A percentile compares a stretch with the other conserved stretches of the same genome.
Evolutionary conservation across 92 coral and sea anemone genomes (phyloP).

Genomic region (Parazoanthus darwini): DNA sequence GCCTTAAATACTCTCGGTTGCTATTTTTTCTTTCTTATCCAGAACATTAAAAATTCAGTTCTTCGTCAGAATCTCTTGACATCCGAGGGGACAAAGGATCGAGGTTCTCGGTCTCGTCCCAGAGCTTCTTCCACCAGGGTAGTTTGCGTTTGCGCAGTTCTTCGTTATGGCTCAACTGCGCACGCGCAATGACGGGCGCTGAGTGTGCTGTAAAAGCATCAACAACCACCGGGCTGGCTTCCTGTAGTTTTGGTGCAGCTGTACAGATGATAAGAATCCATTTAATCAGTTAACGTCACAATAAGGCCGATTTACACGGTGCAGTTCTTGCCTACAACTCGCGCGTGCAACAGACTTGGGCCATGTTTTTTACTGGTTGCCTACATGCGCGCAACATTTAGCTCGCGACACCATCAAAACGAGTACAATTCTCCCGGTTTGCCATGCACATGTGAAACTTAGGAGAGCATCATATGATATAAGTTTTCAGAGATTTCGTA

Average conservation of each 20-base stretch:
- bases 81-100: conserved; percentile 30
- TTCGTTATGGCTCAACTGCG: conserved; percentile 84
- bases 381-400: no score
- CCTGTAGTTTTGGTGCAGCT: conserved; percentile 86
- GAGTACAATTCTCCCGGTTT: no score
- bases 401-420: no score
- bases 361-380: no score
- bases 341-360: no score
- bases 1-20: not conserved
- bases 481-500: no score
- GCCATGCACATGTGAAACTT: no score
- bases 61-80: conserved; percentile 40
- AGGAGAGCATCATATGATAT: no score
- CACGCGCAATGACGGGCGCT: conserved; percentile 91
- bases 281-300: not conserved
- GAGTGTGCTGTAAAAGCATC: conserved; percentile 79
- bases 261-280: conserved; percentile 6
- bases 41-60: conserved; percentile 52
- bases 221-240: conserved; percentile 57
- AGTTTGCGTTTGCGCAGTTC: conserved; percentile 68
- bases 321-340: no score
- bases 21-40: not conserved
- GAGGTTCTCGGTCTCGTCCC: conserved; percentile 68
- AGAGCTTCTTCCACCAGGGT: conserved; percentile 97
- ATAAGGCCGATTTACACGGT: not conserved